Percentiles rank a stretch among this genome's conserved stretches.
Conservation (phyloP, 2,797 vertebrate genomes). For the Amniataba percoides region DNA sequence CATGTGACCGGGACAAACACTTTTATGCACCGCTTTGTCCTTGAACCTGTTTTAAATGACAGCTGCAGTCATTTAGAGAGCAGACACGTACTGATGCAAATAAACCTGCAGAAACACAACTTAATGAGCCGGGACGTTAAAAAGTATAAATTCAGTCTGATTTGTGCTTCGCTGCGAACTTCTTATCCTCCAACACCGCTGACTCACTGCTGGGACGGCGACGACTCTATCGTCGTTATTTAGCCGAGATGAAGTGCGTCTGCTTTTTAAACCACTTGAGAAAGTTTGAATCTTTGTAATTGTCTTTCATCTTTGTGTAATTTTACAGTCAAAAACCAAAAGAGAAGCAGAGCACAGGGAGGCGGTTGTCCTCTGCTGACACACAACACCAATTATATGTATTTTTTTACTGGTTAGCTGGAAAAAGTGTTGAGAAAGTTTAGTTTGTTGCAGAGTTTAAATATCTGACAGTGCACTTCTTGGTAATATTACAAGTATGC, state of each 20-base stretch:
- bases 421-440: neutral
- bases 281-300: neutral
- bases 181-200: neutral
- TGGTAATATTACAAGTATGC: neutral
- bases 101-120: neutral
- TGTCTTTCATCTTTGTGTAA: neutral
- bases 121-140: neutral
- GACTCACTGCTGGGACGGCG: neutral
- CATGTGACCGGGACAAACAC: neutral
- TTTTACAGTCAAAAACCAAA: neutral
- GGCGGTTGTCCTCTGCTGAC: no score
- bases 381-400: no score
- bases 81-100: neutral
- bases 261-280: neutral
- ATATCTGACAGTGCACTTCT: no score
- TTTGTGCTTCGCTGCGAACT: constrained; percentile 4
- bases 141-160: neutral
- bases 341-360: neutral
- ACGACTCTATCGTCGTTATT: neutral
- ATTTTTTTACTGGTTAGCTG: neutral
- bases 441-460: neutral
- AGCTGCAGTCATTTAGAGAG: neutral
- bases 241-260: neutral
- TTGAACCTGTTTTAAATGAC: constrained; percentile 3
- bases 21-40: neutral